phyloP scores from a whole-genome alignment of 1,140 invertebrate species.

The Phymastichus coffea region DNA sequence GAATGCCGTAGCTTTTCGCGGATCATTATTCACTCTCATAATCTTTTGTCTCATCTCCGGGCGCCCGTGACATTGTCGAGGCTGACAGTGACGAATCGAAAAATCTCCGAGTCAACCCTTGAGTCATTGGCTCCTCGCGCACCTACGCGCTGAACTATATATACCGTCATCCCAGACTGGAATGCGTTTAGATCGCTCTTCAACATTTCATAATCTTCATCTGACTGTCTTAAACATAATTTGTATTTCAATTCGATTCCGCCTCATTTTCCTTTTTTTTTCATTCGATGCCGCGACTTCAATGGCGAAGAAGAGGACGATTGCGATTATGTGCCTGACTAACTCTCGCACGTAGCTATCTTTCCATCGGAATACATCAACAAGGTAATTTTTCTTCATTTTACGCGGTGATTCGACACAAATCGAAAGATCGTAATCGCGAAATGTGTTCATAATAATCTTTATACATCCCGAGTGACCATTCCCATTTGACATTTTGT shows the following conservation, averaged over 20 bases:
- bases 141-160: too few species aligned
- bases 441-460: slow-evolving; percentile 8
- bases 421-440: slow-evolving; percentile 23
- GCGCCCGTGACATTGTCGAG: slow-evolving; percentile 41
- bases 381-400: slow-evolving; percentile 18
- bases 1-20: slow-evolving; percentile 46
- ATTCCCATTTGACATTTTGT: slow-evolving; percentile 23
- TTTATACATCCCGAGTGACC: slow-evolving; percentile 9
- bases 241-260: too few species aligned
- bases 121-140: slow-evolving; percentile 37
- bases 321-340: too few species aligned
- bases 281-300: too few species aligned
- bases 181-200: too few species aligned
- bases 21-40: slow-evolving; percentile 47
- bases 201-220: too few species aligned
- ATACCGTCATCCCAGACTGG: too few species aligned
- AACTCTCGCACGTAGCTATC: too few species aligned
- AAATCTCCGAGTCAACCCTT: slow-evolving; percentile 42
- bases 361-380: too few species aligned
- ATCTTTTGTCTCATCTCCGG: slow-evolving; percentile 48
- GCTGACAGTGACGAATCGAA: slow-evolving; percentile 50
- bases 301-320: too few species aligned
- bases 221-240: too few species aligned
- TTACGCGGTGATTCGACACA: slow-evolving; percentile 22
- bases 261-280: too few species aligned